phyloP scores from a whole-genome alignment of 2,113 vertebrate species.

The Eclectus roratus region DNA sequence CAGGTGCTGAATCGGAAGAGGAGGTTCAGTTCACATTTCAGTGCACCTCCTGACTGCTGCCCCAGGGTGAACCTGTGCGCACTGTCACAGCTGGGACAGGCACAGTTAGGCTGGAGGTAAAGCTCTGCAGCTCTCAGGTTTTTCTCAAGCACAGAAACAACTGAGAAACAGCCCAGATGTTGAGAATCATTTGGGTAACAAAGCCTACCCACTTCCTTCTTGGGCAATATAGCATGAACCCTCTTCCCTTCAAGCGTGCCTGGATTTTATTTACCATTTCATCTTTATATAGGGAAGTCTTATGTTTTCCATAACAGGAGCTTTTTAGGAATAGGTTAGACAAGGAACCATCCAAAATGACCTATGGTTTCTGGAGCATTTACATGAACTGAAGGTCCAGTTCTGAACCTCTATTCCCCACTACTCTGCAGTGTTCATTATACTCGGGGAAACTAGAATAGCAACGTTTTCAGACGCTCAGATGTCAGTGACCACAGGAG shows the following conservation, averaged over 20 bases:
- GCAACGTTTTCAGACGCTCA: fast-evolving
- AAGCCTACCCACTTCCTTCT: not conserved
- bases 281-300: not conserved
- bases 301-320: not conserved
- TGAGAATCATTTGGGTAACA: not conserved
- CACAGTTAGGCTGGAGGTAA: fast-evolving
- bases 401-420: not conserved
- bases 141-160: not conserved
- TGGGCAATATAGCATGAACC: fast-evolving
- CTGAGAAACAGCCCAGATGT: fast-evolving
- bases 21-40: not conserved
- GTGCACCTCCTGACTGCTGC: not conserved
- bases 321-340: not conserved
- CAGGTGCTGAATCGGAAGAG: not conserved
- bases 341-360: not conserved
- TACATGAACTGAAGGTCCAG: not conserved
- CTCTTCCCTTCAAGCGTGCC: not conserved
- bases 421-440: not conserved
- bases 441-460: not conserved
- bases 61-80: not conserved
- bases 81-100: fast-evolving
- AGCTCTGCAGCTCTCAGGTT: not conserved
- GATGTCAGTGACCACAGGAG: not conserved
- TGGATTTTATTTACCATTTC: not conserved
- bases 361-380: not conserved